Percentiles rank a stretch among this genome's conserved stretches.
Conservation (phyloP, 1,140 invertebrate genomes). For the Dendrolimus kikuchii region DNA sequence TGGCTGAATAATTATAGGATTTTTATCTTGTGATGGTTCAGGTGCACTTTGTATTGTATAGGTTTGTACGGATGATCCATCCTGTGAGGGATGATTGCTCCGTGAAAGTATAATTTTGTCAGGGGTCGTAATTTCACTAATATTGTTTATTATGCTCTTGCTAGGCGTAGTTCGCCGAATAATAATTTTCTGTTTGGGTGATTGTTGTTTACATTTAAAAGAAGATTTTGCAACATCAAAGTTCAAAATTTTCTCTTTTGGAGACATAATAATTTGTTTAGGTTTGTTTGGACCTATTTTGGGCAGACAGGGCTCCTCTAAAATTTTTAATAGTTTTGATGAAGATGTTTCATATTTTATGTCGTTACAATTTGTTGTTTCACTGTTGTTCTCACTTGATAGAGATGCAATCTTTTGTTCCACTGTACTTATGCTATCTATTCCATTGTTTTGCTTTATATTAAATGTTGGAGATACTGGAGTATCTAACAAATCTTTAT, state of each 20-base stretch:
- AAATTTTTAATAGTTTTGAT: slow-evolving; percentile 65
- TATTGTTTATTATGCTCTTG: slow-evolving; percentile 47
- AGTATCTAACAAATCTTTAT: slow-evolving; percentile 8
- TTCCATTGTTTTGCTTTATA: slow-evolving; percentile 19
- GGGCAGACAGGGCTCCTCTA: slow-evolving; percentile 53
- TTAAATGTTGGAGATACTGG: slow-evolving; percentile 7
- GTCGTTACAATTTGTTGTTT: slow-evolving; percentile 20
- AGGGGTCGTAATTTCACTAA: slow-evolving; percentile 37
- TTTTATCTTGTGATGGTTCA: slow-evolving; percentile 33
- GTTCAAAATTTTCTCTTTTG: slow-evolving; percentile 68
- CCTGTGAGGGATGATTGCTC: slow-evolving; percentile 35
- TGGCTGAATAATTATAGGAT: slow-evolving; percentile 54
- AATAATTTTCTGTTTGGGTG: slow-evolving; percentile 64
- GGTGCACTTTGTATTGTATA: slow-evolving; percentile 61
- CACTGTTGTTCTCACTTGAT: slow-evolving; percentile 29
- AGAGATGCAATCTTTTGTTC: slow-evolving; percentile 29
- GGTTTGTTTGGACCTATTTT: slow-evolving; percentile 35
- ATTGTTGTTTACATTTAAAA: slow-evolving; percentile 38
- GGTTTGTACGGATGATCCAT: slow-evolving; percentile 55
- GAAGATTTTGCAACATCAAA: slow-evolving; percentile 52
- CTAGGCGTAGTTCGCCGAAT: slow-evolving; percentile 50
- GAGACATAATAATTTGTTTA: slow-evolving; percentile 47
- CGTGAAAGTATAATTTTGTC: slow-evolving; percentile 63
- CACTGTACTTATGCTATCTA: slow-evolving; percentile 15
- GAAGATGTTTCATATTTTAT: slow-evolving; percentile 35